These are phyloP conservation scores for Serripes groenlandicus DNA, from an alignment of 2,888 invertebrate species.

Conservation along the genomic window DNA sequence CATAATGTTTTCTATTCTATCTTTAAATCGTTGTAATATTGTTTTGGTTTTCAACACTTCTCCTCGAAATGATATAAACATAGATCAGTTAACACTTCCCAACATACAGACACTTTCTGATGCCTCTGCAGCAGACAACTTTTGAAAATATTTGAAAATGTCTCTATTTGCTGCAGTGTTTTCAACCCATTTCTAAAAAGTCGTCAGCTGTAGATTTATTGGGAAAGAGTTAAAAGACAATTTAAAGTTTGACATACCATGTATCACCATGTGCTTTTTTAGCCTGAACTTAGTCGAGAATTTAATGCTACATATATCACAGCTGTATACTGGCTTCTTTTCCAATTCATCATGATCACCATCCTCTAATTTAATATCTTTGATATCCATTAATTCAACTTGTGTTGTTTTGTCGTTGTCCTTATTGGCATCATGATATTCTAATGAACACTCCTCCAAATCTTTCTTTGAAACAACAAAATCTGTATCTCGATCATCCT, in stretches of 20 bases:
- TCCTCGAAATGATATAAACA: neutral
- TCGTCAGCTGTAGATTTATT: neutral
- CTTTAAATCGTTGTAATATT: neutral
- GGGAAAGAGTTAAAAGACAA: neutral
- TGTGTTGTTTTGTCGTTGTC: neutral
- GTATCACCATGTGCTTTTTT: neutral
- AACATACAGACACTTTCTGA: no score
- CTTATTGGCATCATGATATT: neutral
- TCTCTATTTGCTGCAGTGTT: no score
- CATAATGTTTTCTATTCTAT: neutral
- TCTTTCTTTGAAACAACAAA: constrained; percentile 8
- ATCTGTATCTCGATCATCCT: constrained; percentile 8
- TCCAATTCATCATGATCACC: neutral
- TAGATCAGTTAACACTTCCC: no score
- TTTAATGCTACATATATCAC: neutral
- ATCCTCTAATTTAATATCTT: neutral
- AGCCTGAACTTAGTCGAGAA: neutral
- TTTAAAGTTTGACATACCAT: no score
- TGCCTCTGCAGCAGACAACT: no score
- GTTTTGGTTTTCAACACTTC: neutral
- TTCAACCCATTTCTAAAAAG: no score
- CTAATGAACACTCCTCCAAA: neutral
- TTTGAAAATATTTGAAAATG: no score
- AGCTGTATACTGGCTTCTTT: neutral
- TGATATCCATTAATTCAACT: neutral